Evolutionary conservation across 2,888 invertebrate genomes (phyloP), one percentile per base, ranked within the genome.

Genomic region (Eurytoma adleriae): DNA sequence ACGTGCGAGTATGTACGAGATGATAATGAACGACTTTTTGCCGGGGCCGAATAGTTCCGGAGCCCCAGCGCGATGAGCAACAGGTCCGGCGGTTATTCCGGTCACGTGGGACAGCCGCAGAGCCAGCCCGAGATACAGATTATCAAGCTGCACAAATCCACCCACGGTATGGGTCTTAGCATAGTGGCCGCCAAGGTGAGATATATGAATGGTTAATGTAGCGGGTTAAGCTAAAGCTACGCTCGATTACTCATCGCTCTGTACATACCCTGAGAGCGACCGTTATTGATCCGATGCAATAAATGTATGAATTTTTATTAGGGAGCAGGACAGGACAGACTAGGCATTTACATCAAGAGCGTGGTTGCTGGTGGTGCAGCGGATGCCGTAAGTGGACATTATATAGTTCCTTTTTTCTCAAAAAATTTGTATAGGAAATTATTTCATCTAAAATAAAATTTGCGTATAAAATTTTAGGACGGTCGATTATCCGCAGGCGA

Each of bases 291-390:
- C 7, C 10, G 7, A 10, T 40, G 40, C 40, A 7, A 40, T 40
- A 40, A 40, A 40, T 40, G 40, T 40, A 40, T 7, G 10, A 40
- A 40, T 48, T 20, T 20, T 71, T 48, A 30, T 59, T 13, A 95
- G 94, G 96, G 96, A 30, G 94, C 95, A 70, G 95, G 95, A 4
- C 96, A 96, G 88, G 94, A 94, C 86, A 94, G 97, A 86, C 92
- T 98, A 82, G 99, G 99, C 66, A 99, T 99, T 90, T 99, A 99
- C 92, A 98, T 99, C 84, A 99, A 99, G 92, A 98, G 98, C 24
- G 99, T 99, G 48, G 99, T 99, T 57, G 95, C 97, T 81, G 98
- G 97, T 76, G 97, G 97, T 59, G 97, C 97, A 79, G 97, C 97
- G 3, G 97, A 97, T 89, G 95, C 95, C 78, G 92, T 92, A 88